Evolutionary conservation across 1,140 invertebrate species (phyloP).

Genomic region (Druon quercuslanigerum): DNA sequence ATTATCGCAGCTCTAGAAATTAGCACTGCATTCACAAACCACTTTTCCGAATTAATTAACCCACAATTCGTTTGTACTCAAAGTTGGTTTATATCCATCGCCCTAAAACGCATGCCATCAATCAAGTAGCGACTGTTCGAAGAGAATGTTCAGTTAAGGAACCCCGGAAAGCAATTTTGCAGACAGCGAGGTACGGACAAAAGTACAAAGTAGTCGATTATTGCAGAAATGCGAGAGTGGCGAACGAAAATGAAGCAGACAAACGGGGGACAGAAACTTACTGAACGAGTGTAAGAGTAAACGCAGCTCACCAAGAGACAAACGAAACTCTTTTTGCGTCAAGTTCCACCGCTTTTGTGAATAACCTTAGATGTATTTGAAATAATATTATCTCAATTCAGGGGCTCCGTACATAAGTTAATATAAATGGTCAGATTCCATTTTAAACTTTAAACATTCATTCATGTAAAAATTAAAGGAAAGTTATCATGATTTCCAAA

Average conservation of each 20-base stretch:
- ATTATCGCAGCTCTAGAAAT: no score
- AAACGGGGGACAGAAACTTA: background rate
- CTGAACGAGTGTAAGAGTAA: constrained; percentile 4
- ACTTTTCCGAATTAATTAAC: constrained; percentile 14
- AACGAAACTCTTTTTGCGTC: background rate
- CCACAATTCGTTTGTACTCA: background rate
- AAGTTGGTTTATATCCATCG: background rate
- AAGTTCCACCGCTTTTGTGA: background rate
- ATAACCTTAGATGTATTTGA: background rate
- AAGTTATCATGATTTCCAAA: no score
- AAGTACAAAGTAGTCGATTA: constrained; percentile 22
- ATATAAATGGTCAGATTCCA: no score
- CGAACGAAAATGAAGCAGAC: constrained; percentile 11
- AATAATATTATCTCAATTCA: background rate
- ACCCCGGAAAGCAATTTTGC: background rate
- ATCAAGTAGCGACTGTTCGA: background rate
- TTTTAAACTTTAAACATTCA: no score
- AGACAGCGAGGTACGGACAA: background rate
- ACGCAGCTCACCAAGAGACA: constrained; percentile 14
- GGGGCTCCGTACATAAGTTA: background rate
- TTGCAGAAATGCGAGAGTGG: background rate
- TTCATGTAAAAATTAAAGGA: no score
- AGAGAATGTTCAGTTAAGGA: background rate
- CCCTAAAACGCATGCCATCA: background rate
- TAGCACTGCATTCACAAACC: background rate